Conservation (phyloP, 2,888 invertebrate genomes). For the Nipponacmea schrenckii region DNA sequence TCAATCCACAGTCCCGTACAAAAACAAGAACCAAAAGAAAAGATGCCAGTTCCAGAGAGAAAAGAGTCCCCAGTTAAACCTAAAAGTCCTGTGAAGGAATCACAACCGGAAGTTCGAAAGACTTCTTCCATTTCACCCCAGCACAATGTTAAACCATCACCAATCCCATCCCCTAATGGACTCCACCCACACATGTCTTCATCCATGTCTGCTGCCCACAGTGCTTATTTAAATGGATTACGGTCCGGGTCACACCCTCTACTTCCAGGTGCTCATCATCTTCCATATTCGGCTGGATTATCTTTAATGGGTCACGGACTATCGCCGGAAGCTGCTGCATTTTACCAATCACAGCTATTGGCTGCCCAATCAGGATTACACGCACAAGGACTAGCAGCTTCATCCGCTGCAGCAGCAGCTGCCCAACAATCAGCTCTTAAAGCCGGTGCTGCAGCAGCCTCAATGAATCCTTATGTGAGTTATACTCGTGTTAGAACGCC, state of each 20-base stretch:
- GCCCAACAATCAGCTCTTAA: slow-evolving; percentile 50
- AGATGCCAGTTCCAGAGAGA: neutral
- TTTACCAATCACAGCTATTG: neutral
- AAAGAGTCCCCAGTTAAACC: neutral
- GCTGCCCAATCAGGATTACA: neutral
- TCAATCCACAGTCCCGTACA: neutral
- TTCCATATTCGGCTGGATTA: slow-evolving; percentile 2
- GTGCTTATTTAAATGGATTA: slow-evolving; percentile 8
- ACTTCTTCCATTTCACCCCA: neutral
- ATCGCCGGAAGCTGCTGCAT: slow-evolving; percentile 40
- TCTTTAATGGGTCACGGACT: slow-evolving; percentile 6
- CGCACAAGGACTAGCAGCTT: slow-evolving; percentile 33
- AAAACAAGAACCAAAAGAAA: neutral
- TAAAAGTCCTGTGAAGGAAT: neutral
- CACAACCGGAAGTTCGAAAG: neutral
- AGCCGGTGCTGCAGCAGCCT: slow-evolving; percentile 73
- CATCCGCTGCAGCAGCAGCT: slow-evolving; percentile 38
- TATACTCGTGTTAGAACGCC: slow-evolving; percentile 93
- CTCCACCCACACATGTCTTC: neutral
- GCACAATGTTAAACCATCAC: neutral
- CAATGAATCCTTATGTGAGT: slow-evolving; percentile 84
- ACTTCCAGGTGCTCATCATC: neutral
- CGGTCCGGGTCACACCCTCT: neutral
- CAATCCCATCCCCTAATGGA: neutral
- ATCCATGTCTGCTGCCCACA: neutral